phyloP scores from a whole-genome alignment of 2,888 invertebrate genomes.

The Cerceris rybyensis region DNA sequence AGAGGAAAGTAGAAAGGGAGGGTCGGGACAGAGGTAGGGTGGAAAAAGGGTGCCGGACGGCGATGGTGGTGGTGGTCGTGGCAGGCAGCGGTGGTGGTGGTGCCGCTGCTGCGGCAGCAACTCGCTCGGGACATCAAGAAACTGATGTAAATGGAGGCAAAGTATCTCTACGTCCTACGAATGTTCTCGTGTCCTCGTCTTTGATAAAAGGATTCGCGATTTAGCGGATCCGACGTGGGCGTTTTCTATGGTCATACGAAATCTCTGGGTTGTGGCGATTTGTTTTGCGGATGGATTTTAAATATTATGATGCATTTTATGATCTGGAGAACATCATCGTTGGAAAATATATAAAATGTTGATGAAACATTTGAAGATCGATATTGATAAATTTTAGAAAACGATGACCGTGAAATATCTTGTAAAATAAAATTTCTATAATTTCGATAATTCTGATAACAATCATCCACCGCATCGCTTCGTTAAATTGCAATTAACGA shows the following conservation, averaged over 20 bases:
- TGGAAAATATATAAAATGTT: not conserved
- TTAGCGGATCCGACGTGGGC: slow-evolving; percentile 31
- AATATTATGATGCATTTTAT: too few species aligned
- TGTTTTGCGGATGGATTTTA: not conserved
- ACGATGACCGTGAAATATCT: too few species aligned
- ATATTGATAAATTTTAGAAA: not conserved
- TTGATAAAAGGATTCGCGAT: slow-evolving; percentile 54
- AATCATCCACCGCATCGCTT: not conserved
- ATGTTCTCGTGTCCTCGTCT: slow-evolving; percentile 52
- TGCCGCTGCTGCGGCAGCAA: slow-evolving; percentile 60
- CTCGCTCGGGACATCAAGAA: slow-evolving; percentile 68
- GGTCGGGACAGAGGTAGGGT: slow-evolving; percentile 53
- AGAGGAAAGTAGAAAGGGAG: slow-evolving; percentile 61
- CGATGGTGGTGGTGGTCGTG: slow-evolving; percentile 20
- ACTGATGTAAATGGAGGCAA: slow-evolving; percentile 66
- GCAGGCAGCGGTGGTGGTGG: slow-evolving; percentile 33
- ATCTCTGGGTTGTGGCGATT: not conserved
- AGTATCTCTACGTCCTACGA: slow-evolving; percentile 54
- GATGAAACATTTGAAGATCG: not conserved
- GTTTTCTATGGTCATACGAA: slow-evolving; percentile 25
- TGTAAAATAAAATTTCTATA: too few species aligned
- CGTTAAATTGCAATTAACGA: not conserved
- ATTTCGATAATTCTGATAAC: not conserved
- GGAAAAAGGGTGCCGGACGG: slow-evolving; percentile 58
- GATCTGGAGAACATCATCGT: too few species aligned